Conservation (phyloP, 2,888 invertebrate genomes). For the Temnothorax ravouxi region DNA sequence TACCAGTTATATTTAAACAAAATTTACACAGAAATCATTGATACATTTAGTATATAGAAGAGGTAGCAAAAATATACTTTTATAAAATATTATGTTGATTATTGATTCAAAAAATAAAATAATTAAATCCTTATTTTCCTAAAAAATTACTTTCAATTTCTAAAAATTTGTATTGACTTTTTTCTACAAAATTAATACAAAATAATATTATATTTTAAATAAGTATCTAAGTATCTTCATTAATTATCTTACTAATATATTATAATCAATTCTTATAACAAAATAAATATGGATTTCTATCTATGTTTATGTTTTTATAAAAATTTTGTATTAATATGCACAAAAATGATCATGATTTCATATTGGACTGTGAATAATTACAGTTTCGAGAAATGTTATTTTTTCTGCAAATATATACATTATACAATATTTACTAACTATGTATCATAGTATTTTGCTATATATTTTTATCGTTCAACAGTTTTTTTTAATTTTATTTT, state of each 20-base stretch:
- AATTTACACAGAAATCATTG: constrained; percentile 46
- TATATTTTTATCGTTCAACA: neutral
- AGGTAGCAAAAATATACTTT: constrained; percentile 12
- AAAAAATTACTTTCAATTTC: neutral
- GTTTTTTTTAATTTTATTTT: neutral
- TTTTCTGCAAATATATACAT: neutral
- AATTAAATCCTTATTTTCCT: constrained; percentile 1
- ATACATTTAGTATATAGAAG: neutral
- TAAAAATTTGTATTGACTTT: no score
- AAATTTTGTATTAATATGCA: neutral
- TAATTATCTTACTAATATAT: constrained; percentile 8
- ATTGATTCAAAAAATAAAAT: constrained; percentile 6
- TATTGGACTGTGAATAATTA: neutral
- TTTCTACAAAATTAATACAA: neutral
- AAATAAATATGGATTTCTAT: constrained; percentile 15
- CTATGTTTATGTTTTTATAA: neutral
- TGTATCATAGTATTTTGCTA: neutral
- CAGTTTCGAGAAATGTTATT: neutral
- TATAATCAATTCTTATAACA: constrained; percentile 27
- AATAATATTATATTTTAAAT: constrained; percentile 2
- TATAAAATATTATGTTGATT: neutral
- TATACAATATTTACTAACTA: constrained; percentile 11
- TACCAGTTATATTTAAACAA: constrained; percentile 58
- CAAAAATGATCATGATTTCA: neutral
- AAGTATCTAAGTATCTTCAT: constrained; percentile 1